Percentiles rank a stretch among this genome's conserved stretches.
These are phyloP conservation scores for Cerastis rubricosa DNA, from an alignment of 2,888 invertebrate genomes.

Conservation along the genomic window DNA sequence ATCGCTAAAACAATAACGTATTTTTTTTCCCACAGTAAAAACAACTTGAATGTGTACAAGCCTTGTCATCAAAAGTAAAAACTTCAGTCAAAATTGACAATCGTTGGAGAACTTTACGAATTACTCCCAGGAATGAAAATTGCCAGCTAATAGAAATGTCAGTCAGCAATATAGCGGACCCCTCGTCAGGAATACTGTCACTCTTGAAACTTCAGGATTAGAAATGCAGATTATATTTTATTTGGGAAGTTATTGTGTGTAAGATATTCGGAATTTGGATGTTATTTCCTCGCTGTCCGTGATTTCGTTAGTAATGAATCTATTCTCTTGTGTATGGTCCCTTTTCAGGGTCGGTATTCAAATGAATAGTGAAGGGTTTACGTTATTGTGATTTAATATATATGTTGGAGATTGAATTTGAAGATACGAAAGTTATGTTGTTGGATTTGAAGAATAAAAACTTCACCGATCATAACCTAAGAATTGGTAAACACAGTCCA, in stretches of 20 bases:
- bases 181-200: conserved; percentile 65
- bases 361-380: conserved; percentile 48
- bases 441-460: no score
- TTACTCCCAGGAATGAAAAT: conserved; percentile 58
- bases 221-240: conserved; percentile 66
- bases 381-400: conserved; percentile 39
- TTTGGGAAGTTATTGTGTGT: conserved; percentile 60
- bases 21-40: conserved; percentile 3
- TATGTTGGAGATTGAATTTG: conserved; percentile 29
- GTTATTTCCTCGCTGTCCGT: conserved; percentile 47
- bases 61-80: conserved; percentile 51
- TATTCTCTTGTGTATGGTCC: conserved; percentile 41
- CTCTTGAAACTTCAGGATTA: conserved; percentile 59
- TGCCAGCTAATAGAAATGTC: conserved; percentile 68
- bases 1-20: neutral
- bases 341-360: conserved; percentile 41
- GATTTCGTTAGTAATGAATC: conserved; percentile 55
- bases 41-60: conserved; percentile 24
- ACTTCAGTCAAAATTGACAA: conserved; percentile 49
- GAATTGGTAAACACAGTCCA: no score
- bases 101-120: conserved; percentile 54
- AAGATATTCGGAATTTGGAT: conserved; percentile 43
- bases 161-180: conserved; percentile 47
- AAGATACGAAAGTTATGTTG: neutral
- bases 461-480: no score